Evolutionary conservation across 92 coral and sea anemone genomes (phyloP).

Genomic region (Muricea muricata): DNA sequence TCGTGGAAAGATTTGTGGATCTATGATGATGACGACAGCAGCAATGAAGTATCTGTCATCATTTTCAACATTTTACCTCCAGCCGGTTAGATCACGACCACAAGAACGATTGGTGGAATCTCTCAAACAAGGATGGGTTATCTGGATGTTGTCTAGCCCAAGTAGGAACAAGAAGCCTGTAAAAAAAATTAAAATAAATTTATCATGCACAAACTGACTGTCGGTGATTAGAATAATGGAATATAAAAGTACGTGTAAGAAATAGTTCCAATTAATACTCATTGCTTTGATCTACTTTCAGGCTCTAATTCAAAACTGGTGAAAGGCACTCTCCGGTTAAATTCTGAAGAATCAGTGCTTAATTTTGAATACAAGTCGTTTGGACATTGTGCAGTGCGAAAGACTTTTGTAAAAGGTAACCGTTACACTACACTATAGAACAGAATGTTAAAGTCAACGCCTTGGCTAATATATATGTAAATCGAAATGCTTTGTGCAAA

Average conservation of each 20-base stretch:
- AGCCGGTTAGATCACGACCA: neutral
- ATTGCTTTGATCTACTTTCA: neutral
- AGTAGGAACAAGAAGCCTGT: neutral
- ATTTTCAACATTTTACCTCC: neutral
- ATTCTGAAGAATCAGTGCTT: neutral
- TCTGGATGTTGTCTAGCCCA: neutral
- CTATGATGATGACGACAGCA: neutral
- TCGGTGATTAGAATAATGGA: too few relatives aligned
- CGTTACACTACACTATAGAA: too few relatives aligned
- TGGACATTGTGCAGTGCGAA: neutral
- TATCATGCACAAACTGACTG: too few relatives aligned
- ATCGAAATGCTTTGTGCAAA: too few relatives aligned
- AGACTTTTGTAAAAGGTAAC: neutral
- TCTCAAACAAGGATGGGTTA: neutral
- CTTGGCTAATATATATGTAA: too few relatives aligned
- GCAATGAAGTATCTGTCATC: neutral
- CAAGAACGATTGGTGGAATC: constrained; percentile 13
- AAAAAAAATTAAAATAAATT: too few relatives aligned
- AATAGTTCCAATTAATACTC: too few relatives aligned
- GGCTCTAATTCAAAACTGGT: neutral
- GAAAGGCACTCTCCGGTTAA: neutral
- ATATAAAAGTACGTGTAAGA: too few relatives aligned
- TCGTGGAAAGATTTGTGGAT: constrained; percentile 3
- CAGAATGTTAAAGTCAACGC: too few relatives aligned
- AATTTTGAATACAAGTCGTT: neutral